Evolutionary conservation across 1,140 invertebrate species (phyloP).

Genomic region (Aphis craccivora): DNA sequence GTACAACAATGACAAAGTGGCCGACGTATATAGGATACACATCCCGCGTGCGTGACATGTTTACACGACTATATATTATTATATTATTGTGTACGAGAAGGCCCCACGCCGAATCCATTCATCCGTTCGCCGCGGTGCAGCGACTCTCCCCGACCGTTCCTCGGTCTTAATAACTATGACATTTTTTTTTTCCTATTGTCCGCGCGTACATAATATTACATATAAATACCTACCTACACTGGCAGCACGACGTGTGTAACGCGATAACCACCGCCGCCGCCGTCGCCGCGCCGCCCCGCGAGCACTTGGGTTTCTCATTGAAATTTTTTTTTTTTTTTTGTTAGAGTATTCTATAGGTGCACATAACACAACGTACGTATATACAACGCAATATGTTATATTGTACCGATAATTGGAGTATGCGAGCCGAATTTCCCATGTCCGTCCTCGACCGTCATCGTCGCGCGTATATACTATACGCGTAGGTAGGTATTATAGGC

Average conservation of each 20-base stretch:
- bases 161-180: slow-evolving; percentile 45
- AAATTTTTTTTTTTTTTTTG: background rate
- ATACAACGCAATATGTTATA: background rate
- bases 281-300: background rate
- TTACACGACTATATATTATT: slow-evolving; percentile 23
- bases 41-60: slow-evolving; percentile 26
- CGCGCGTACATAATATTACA: background rate
- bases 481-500: too few species aligned
- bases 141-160: background rate
- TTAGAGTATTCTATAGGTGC: background rate
- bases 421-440: slow-evolving; percentile 32
- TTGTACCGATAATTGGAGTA: slow-evolving; percentile 9
- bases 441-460: background rate
- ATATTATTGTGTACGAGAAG: background rate
- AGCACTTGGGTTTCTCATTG: background rate
- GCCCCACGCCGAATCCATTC: background rate
- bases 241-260: slow-evolving; percentile 20
- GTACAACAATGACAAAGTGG: slow-evolving; percentile 44
- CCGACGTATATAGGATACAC: background rate
- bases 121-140: background rate
- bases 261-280: background rate
- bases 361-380: background rate
- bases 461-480: background rate
- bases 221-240: background rate
- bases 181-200: slow-evolving; percentile 23